Conservation (phyloP, 2,888 invertebrate genomes). For the Camponotus fellah region DNA sequence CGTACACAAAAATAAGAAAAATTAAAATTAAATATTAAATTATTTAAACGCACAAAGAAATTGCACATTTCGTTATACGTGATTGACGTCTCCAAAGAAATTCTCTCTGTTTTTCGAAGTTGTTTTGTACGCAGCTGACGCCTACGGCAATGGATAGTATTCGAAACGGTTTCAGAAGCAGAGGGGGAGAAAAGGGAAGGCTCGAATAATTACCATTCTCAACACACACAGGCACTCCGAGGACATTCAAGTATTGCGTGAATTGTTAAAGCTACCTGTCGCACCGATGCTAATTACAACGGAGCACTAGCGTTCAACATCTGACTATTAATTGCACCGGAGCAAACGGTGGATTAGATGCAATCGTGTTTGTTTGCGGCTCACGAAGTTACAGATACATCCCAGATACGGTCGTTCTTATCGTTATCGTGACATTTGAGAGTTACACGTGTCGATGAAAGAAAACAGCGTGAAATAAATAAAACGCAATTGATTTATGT, state of each 20-base stretch:
- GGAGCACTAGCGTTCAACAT: slow-evolving; percentile 23
- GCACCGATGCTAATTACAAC: slow-evolving; percentile 40
- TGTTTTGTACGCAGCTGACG: slow-evolving; percentile 30
- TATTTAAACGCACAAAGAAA: slow-evolving; percentile 17
- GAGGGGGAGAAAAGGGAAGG: neutral
- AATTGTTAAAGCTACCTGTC: slow-evolving; percentile 47
- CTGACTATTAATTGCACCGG: slow-evolving; percentile 46
- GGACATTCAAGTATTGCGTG: slow-evolving; percentile 36
- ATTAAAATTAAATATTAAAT: neutral
- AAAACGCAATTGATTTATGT: too few species aligned
- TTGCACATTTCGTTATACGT: slow-evolving; percentile 18
- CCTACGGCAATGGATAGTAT: slow-evolving; percentile 30
- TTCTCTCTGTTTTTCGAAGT: slow-evolving; percentile 5
- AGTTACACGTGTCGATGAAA: neutral
- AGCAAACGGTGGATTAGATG: slow-evolving; percentile 25
- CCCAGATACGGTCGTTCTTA: neutral
- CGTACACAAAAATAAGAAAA: neutral
- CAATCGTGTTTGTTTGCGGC: slow-evolving; percentile 25
- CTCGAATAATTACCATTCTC: slow-evolving; percentile 45
- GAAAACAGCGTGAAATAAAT: neutral
- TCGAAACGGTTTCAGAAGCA: slow-evolving; percentile 29
- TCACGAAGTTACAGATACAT: slow-evolving; percentile 12
- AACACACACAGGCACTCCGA: slow-evolving; percentile 26
- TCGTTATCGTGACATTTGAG: slow-evolving; percentile 1
- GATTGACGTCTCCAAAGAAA: slow-evolving; percentile 5